phyloP scores from a whole-genome alignment of 1,140 invertebrate species.

The Brachystomella parvula region DNA sequence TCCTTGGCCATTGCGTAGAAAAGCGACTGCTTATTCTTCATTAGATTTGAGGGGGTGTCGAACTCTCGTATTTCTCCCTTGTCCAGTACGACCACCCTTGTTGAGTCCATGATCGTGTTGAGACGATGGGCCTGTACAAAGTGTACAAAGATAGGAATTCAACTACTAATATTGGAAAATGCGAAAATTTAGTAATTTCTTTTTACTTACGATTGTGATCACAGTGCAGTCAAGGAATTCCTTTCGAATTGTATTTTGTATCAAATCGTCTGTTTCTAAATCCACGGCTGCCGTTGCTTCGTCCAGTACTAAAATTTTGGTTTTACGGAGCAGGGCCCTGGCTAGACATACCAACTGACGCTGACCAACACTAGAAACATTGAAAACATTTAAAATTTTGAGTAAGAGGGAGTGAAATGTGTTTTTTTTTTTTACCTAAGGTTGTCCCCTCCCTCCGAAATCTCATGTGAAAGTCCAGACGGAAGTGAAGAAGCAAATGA shows the following conservation, averaged over 20 bases:
- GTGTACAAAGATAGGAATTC: conserved; percentile 41
- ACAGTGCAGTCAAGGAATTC: conserved; percentile 69
- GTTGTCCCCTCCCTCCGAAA: conserved; percentile 50
- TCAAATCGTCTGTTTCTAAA: conserved; percentile 56
- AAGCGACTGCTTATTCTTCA: conserved; percentile 40
- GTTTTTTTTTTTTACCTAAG: conserved; percentile 43
- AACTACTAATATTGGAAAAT: conserved; percentile 83
- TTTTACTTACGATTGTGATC: conserved; percentile 71
- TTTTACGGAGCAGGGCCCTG: conserved; percentile 58
- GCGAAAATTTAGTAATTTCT: too few relatives aligned
- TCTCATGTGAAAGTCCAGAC: conserved; percentile 15
- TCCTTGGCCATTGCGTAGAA: conserved; percentile 45
- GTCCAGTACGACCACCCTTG: conserved; percentile 65
- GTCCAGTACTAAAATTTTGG: conserved; percentile 59
- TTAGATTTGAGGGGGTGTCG: neutral
- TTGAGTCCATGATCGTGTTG: conserved; percentile 69
- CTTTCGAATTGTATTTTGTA: conserved; percentile 62
- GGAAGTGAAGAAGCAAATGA: neutral
- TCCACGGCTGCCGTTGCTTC: conserved; percentile 67
- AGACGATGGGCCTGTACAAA: conserved; percentile 57
- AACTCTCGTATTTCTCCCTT: conserved; percentile 51
- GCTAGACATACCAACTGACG: conserved; percentile 65
- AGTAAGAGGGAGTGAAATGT: neutral
- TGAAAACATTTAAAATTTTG: neutral
- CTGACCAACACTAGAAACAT: conserved; percentile 58